A percentile compares a stretch with the other conserved stretches of the same genome.
Evolutionary conservation across 2,797 vertebrate genomes (phyloP).

Genomic region (Manis crassicaudata): DNA sequence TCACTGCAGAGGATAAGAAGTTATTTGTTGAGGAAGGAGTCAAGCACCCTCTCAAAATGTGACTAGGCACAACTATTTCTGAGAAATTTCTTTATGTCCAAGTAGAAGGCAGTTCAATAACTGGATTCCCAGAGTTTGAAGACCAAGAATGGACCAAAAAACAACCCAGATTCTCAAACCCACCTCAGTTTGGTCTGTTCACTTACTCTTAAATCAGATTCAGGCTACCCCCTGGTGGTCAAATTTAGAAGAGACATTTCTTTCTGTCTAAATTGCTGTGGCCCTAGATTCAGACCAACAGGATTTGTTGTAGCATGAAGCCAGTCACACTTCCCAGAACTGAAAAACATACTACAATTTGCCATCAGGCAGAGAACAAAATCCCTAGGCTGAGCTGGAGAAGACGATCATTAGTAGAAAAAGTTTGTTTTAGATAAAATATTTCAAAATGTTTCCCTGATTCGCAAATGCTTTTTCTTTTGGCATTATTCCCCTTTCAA

Average conservation of each 20-base stretch:
- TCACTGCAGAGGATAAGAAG: neutral
- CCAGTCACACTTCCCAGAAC: slow-evolving; percentile 14
- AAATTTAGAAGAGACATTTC: neutral
- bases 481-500: neutral
- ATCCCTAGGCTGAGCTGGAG: neutral
- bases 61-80: neutral
- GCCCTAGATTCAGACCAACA: neutral
- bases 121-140: neutral
- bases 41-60: neutral
- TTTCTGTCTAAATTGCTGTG: neutral
- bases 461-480: slow-evolving; percentile 3
- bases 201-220: slow-evolving; percentile 40
- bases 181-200: neutral
- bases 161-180: neutral
- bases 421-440: slow-evolving; percentile 3
- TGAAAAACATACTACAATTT: slow-evolving; percentile 12
- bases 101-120: neutral
- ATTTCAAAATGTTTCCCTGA: neutral
- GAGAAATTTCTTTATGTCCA: neutral
- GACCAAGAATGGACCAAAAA: neutral
- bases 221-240: slow-evolving; percentile 36
- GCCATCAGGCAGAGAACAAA: neutral
- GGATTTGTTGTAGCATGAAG: neutral
- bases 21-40: neutral
- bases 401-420: neutral